These are phyloP conservation scores for Phoenicopterus ruber DNA, from an alignment of 2,113 vertebrate species.

Conservation along the genomic window DNA sequence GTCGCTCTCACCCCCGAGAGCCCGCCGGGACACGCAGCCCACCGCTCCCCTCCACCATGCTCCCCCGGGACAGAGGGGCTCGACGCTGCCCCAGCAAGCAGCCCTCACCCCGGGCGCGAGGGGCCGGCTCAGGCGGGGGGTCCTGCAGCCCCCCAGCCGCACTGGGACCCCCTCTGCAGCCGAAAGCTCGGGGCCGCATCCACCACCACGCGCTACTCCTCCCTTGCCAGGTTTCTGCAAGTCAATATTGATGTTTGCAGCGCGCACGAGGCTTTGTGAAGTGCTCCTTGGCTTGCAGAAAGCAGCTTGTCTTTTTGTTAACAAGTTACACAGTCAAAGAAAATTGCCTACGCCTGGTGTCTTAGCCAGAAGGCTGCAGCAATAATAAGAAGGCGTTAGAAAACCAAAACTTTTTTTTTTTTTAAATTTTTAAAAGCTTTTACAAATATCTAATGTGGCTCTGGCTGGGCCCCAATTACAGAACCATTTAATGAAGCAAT, in stretches of 20 bases:
- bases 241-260: background rate
- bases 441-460: background rate
- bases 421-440: background rate
- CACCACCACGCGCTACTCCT: accelerated
- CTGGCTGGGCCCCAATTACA: background rate
- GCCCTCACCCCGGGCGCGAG: accelerated
- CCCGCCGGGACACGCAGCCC: accelerated
- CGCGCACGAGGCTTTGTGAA: accelerated
- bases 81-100: background rate
- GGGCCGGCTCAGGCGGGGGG: accelerated
- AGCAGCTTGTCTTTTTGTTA: background rate
- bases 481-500: background rate
- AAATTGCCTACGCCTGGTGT: background rate
- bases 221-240: background rate
- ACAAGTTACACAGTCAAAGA: background rate
- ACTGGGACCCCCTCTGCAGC: background rate
- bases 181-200: accelerated
- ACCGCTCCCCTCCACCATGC: accelerated
- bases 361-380: background rate
- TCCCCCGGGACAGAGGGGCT: background rate
- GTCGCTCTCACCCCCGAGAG: accelerated
- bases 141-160: background rate
- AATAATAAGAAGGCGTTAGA: background rate
- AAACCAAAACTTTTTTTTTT: background rate
- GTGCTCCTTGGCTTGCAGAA: background rate